Conservation (phyloP, 2,797 vertebrate genomes). For the Acropternis orthonyx region DNA sequence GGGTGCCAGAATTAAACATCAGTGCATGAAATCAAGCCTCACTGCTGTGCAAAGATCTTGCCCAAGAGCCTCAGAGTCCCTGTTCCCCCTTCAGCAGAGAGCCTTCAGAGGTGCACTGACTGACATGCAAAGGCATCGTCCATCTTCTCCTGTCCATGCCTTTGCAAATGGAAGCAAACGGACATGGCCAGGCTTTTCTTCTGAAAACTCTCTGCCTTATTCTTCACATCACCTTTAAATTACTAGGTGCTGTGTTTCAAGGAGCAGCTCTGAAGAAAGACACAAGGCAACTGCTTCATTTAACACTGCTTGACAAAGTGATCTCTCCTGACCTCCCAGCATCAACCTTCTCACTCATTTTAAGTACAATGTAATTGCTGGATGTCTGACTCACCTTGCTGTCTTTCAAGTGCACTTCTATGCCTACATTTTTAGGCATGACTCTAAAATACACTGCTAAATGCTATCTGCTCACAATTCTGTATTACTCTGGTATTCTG, state of each 20-base stretch:
- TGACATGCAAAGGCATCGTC: neutral
- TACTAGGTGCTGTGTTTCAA: neutral
- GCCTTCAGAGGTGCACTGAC: neutral
- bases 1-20: neutral
- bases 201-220: neutral
- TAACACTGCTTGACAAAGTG: conserved; percentile 33
- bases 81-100: neutral
- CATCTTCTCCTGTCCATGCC: neutral
- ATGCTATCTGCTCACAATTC: neutral
- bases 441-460: conserved; percentile 20
- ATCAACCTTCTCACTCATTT: conserved; percentile 25
- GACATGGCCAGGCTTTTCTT: neutral
- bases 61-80: neutral
- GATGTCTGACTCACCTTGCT: neutral
- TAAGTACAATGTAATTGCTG: conserved; percentile 49
- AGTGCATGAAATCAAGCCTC: neutral
- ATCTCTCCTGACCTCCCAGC: conserved; percentile 43
- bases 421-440: conserved; percentile 26
- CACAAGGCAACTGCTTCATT: conserved; percentile 35
- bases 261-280: neutral
- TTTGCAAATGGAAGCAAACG: neutral
- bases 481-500: neutral
- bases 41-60: neutral
- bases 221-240: conserved; percentile 27
- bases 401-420: conserved; percentile 20